Evolutionary conservation across 2,888 invertebrate genomes (phyloP).

Genomic region (Galeruca laticollis): DNA sequence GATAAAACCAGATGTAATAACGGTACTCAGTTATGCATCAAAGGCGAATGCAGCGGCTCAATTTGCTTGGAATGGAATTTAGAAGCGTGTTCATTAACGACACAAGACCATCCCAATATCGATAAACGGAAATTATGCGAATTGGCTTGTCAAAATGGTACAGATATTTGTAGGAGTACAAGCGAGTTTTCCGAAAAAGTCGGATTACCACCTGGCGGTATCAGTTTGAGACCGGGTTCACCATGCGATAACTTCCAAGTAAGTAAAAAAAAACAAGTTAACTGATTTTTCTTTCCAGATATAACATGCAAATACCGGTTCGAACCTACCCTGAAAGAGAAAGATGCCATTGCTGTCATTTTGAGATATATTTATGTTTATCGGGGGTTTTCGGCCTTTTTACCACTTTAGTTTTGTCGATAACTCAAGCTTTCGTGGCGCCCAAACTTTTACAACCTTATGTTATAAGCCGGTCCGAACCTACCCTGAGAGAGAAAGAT

Average conservation of each 20-base stretch:
- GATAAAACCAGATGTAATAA: constrained; percentile 97
- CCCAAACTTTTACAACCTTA: too few relatives aligned
- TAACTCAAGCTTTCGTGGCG: too few relatives aligned
- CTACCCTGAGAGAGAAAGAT: too few relatives aligned
- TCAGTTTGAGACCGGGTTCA: constrained; percentile 92
- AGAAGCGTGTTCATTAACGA: constrained; percentile 94
- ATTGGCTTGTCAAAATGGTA: constrained; percentile 94
- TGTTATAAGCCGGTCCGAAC: too few relatives aligned
- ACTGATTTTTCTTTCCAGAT: too few relatives aligned
- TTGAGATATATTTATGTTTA: too few relatives aligned
- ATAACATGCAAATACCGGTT: too few relatives aligned
- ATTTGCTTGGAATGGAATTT: constrained; percentile 96
- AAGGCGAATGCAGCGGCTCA: constrained; percentile 93
- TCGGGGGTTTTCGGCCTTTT: too few relatives aligned
- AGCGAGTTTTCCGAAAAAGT: constrained; percentile 84
- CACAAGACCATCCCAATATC: constrained; percentile 79
- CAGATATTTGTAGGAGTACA: constrained; percentile 86
- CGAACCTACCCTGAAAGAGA: too few relatives aligned
- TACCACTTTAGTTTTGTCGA: too few relatives aligned
- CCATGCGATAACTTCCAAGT: constrained; percentile 99
- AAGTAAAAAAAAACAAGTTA: constrained; percentile 39
- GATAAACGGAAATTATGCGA: constrained; percentile 92
- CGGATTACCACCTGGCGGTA: constrained; percentile 83
- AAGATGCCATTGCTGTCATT: too few relatives aligned
- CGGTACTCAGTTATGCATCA: constrained; percentile 87